Percentiles rank a stretch among this genome's conserved stretches.
Evolutionary conservation across 2,888 invertebrate genomes (phyloP).

Genomic region (Folsomia candida): DNA sequence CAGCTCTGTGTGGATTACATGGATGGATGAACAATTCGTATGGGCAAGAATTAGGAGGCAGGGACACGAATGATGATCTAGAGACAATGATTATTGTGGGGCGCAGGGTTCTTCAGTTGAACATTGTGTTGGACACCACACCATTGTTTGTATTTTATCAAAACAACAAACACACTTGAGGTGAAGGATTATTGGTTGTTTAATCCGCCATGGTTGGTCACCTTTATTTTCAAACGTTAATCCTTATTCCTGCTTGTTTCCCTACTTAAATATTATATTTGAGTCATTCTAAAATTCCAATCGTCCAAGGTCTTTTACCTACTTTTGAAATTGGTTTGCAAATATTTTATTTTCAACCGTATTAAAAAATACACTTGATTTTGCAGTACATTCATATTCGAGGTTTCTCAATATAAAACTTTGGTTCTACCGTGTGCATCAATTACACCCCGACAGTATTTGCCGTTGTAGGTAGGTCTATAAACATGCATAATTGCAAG

Average conservation of each 20-base stretch:
- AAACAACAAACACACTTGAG: neutral
- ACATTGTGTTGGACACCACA: neutral
- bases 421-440: too few relatives aligned
- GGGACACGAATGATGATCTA: neutral
- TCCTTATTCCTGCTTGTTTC: neutral
- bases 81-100: neutral
- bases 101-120: neutral
- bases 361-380: too few relatives aligned
- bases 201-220: neutral
- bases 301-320: too few relatives aligned
- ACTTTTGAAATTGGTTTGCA: too few relatives aligned
- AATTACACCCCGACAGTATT: too few relatives aligned
- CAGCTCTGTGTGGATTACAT: conserved; percentile 1
- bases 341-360: too few relatives aligned
- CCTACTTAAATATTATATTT: neutral
- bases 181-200: conserved; percentile 1
- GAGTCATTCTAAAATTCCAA: too few relatives aligned
- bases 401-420: too few relatives aligned
- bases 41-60: neutral
- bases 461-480: too few relatives aligned
- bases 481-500: too few relatives aligned
- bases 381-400: too few relatives aligned
- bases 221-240: neutral
- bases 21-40: neutral
- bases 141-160: neutral